Conservation (phyloP, 1,140 invertebrate genomes). For the Patella vulgata region DNA sequence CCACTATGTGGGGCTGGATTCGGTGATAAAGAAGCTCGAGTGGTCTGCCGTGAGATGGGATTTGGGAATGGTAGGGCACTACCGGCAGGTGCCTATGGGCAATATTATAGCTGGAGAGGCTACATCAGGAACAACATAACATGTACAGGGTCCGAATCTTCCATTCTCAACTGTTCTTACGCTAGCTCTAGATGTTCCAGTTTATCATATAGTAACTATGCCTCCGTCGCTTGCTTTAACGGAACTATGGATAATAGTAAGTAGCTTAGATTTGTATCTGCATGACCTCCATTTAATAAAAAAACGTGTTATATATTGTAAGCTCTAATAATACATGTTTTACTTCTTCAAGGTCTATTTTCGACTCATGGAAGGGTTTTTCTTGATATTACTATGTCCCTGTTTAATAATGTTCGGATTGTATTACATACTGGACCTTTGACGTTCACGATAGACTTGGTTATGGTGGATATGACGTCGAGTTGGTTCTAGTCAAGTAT, state of each 20-base stretch:
- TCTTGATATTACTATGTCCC: background rate
- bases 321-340: background rate
- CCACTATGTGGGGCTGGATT: conserved; percentile 47
- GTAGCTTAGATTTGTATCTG: background rate
- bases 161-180: conserved; percentile 42
- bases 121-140: conserved; percentile 41
- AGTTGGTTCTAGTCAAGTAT: background rate
- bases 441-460: background rate
- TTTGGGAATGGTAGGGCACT: conserved; percentile 45
- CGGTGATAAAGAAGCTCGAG: conserved; percentile 37
- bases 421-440: background rate
- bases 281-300: background rate
- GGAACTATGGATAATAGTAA: conserved; percentile 40
- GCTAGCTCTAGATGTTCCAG: conserved; percentile 35
- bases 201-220: conserved; percentile 44
- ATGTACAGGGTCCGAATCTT: conserved; percentile 43
- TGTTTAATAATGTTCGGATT: background rate
- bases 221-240: conserved; percentile 52
- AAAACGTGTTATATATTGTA: background rate
- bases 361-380: background rate
- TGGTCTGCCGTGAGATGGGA: conserved; percentile 45
- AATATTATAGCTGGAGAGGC: conserved; percentile 29
- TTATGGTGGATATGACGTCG: background rate
- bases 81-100: conserved; percentile 44
- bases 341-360: conserved; percentile 3